Evolutionary conservation across 2,888 invertebrate species (phyloP).

Genomic region (Rotaria socialis): DNA sequence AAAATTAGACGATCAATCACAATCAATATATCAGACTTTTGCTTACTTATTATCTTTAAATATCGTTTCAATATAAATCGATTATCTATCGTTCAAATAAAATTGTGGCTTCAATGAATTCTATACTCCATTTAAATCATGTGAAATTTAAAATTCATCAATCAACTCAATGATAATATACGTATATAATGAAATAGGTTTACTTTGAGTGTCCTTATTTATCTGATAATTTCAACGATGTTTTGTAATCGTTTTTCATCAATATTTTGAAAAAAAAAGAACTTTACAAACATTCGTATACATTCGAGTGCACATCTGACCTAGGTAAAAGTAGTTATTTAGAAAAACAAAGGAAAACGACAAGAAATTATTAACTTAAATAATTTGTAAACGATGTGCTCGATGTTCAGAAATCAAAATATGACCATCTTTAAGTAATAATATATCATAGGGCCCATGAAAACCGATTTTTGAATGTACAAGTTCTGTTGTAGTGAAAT

Average conservation of each 20-base stretch:
- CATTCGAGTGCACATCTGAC: not conserved
- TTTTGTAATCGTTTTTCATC: no score
- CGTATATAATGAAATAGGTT: not conserved
- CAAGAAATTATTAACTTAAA: not conserved
- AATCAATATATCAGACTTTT: no score
- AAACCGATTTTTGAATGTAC: slow-evolving; percentile 26
- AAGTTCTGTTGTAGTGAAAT: not conserved
- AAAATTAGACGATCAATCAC: no score
- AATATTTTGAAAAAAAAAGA: no score
- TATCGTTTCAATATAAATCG: no score
- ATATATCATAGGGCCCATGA: slow-evolving; percentile 14
- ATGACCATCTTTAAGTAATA: not conserved
- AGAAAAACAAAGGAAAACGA: not conserved
- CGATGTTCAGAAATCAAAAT: not conserved
- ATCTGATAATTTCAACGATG: not conserved
- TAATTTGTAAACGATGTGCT: slow-evolving; percentile 34
- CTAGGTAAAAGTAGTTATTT: not conserved
- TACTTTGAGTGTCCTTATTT: not conserved
- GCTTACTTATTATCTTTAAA: no score
- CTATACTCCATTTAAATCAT: no score
- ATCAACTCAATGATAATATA: no score
- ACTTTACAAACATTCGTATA: no score
- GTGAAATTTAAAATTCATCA: no score
- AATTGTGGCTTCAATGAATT: no score
- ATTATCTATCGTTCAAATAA: no score